These are phyloP conservation scores for Apodemia hepburni DNA, from an alignment of 2,888 invertebrate genomes.

Conservation along the genomic window DNA sequence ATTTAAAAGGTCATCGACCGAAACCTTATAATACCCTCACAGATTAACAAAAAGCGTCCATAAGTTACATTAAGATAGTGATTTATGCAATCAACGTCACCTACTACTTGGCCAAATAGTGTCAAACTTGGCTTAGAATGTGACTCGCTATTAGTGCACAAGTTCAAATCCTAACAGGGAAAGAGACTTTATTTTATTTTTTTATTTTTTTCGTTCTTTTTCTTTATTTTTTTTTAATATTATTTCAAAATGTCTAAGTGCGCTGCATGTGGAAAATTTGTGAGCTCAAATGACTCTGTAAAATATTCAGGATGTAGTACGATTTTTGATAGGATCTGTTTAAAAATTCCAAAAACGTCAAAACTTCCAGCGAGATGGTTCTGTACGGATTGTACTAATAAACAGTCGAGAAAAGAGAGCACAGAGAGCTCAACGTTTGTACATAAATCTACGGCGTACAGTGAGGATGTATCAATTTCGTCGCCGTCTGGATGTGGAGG, in stretches of 20 bases:
- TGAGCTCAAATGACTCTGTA: not conserved
- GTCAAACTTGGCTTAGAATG: too few relatives aligned
- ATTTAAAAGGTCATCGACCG: not conserved
- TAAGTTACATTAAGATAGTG: not conserved
- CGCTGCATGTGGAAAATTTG: not conserved
- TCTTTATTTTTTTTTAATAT: not conserved
- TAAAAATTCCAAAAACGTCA: not conserved
- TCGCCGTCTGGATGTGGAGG: too few relatives aligned
- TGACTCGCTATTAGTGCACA: too few relatives aligned
- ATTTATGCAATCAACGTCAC: too few relatives aligned
- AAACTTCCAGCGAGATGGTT: not conserved
- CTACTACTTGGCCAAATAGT: too few relatives aligned
- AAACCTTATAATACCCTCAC: not conserved
- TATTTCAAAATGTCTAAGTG: not conserved
- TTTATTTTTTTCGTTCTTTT: not conserved
- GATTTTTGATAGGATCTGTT: not conserved
- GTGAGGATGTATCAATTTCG: too few relatives aligned
- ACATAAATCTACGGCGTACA: too few relatives aligned
- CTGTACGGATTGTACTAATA: not conserved
- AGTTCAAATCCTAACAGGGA: not conserved
- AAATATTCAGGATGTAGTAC: not conserved
- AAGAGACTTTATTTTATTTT: too few relatives aligned
- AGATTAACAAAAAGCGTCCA: not conserved
- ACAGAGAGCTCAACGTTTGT: too few relatives aligned
- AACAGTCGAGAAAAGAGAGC: not conserved